These are phyloP conservation scores for Melanotaenia parkinsoni DNA, from an alignment of 2,797 vertebrate species.

Conservation along the genomic window DNA sequence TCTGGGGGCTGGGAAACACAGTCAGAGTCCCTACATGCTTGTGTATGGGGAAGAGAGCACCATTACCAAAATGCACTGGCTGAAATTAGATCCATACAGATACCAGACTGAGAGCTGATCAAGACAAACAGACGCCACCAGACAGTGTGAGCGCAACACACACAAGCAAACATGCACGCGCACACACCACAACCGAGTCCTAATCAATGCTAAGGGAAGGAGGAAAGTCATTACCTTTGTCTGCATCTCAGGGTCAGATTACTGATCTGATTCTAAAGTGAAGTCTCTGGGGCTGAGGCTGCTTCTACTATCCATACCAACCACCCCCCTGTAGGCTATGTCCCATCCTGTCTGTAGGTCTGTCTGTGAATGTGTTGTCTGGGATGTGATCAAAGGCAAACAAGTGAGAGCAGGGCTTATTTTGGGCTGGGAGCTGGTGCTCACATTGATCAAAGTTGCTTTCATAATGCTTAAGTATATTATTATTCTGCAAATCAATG, in stretches of 20 bases:
- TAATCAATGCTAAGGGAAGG: constrained; percentile 83
- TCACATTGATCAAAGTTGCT: constrained; percentile 22
- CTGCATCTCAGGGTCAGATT: constrained; percentile 83
- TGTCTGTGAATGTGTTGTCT: constrained; percentile 52
- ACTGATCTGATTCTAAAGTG: constrained; percentile 80
- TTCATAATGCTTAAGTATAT: constrained; percentile 13
- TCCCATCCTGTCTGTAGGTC: constrained; percentile 68
- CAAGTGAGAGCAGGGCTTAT: constrained; percentile 29
- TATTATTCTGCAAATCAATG: constrained; percentile 19
- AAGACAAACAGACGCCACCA: constrained; percentile 88
- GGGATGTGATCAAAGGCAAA: constrained; percentile 47
- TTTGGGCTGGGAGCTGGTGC: constrained; percentile 20
- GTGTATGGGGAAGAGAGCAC: constrained; percentile 58
- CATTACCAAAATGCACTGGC: constrained; percentile 84
- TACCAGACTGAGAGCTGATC: constrained; percentile 87
- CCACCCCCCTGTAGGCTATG: constrained; percentile 65
- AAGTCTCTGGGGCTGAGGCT: constrained; percentile 65
- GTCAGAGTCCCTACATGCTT: constrained; percentile 40
- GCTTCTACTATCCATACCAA: constrained; percentile 65
- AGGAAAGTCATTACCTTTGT: constrained; percentile 85
- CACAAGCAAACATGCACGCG: constrained; percentile 35
- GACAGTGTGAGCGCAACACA: constrained; percentile 67
- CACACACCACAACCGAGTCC: constrained; percentile 66
- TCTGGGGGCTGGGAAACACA: constrained; percentile 49
- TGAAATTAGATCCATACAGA: constrained; percentile 86